A percentile compares a stretch with the other conserved stretches of the same genome.
phyloP scores from a whole-genome alignment of 1,140 invertebrate genomes.

The Bombus ignitus region DNA sequence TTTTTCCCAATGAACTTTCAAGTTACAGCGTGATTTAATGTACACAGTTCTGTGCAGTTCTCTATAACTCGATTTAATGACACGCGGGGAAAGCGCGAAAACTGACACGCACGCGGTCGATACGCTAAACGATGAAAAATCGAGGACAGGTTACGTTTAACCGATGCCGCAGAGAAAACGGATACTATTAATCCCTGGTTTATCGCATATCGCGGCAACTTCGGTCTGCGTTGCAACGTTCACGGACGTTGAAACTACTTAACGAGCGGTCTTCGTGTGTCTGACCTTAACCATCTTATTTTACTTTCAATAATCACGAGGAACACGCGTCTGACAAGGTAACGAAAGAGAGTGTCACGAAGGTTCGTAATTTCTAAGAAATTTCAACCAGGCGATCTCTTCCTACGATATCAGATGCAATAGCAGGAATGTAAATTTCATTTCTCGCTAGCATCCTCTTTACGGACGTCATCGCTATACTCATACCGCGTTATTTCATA shows the following conservation, averaged over 20 bases:
- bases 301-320: background rate
- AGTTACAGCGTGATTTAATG: background rate
- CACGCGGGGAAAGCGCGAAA: background rate
- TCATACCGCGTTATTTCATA: too few relatives aligned
- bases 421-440: background rate
- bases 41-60: background rate
- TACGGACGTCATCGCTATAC: too few relatives aligned
- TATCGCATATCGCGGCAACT: background rate
- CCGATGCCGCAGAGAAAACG: background rate
- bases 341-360: background rate
- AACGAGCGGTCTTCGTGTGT: background rate
- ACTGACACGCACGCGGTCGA: background rate
- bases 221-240: background rate
- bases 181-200: background rate
- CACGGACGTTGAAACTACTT: background rate
- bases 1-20: background rate
- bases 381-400: background rate
- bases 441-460: background rate
- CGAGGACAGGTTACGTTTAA: too few relatives aligned
- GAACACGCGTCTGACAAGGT: background rate
- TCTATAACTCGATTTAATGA: background rate
- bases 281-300: background rate
- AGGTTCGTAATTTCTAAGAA: background rate
- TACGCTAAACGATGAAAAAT: background rate
- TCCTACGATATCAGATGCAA: background rate